A percentile compares a stretch with the other conserved stretches of the same genome.
Evolutionary conservation across 2,888 invertebrate genomes (phyloP).

Genomic region (Periphyllus acericola): DNA sequence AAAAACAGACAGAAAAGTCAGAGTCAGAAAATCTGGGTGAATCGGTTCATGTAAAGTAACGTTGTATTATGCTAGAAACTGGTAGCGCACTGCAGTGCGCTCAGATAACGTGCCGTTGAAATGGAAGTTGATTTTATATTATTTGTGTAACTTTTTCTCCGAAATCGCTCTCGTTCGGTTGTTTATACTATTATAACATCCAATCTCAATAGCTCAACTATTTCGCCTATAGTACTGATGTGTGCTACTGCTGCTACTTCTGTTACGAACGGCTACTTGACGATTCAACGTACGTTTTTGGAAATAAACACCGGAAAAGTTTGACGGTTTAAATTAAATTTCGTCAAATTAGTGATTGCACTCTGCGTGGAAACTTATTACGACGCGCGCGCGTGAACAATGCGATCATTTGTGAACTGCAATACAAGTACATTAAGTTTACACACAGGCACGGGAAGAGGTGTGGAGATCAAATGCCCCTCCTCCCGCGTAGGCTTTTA

Average conservation of each 20-base stretch:
- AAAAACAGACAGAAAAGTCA: no score
- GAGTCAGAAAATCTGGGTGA: no score
- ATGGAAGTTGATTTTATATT: neutral
- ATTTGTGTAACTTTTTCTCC: neutral
- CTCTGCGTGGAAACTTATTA: neutral
- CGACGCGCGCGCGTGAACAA: neutral
- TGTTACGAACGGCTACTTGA: neutral
- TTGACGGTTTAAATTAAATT: slow-evolving; percentile 37
- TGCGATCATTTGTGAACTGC: no score
- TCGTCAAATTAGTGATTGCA: neutral
- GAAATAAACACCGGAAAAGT: slow-evolving; percentile 32
- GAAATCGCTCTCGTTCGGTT: neutral
- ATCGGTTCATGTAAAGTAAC: no score
- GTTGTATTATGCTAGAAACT: no score
- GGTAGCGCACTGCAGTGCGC: no score
- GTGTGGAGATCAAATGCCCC: no score
- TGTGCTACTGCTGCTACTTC: neutral
- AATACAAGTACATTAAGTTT: no score
- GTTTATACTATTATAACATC: neutral
- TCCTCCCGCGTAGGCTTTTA: no score
- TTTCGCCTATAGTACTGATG: no score
- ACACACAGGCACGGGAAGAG: no score
- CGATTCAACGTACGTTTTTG: slow-evolving; percentile 29
- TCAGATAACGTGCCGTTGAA: neutral
- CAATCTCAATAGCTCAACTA: neutral